phyloP scores from a whole-genome alignment of 2,888 invertebrate genomes.

The Anorthoa munda region DNA sequence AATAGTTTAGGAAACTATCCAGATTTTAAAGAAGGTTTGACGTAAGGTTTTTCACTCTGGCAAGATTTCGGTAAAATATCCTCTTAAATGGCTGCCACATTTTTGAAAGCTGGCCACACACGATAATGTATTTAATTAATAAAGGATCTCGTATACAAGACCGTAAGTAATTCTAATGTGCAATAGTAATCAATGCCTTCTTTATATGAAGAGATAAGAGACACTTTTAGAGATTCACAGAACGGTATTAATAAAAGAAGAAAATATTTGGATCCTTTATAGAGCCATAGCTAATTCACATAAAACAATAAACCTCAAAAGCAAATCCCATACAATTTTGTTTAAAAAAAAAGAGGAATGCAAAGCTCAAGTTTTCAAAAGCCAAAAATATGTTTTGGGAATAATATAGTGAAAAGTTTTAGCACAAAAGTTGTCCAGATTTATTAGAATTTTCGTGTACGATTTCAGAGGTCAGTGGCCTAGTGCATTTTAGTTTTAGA shows the following conservation, averaged over 20 bases:
- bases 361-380: conserved; percentile 46
- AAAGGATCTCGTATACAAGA: no score
- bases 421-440: conserved; percentile 51
- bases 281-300: neutral
- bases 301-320: neutral
- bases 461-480: conserved; percentile 34
- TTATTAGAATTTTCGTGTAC: conserved; percentile 55
- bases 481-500: conserved; percentile 44
- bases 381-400: conserved; percentile 33
- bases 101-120: no score
- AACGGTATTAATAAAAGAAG: neutral
- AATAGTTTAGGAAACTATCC: no score
- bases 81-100: no score
- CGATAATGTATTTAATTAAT: no score
- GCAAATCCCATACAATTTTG: conserved; percentile 25
- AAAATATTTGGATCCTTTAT: neutral
- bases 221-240: no score
- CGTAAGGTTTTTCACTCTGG: no score
- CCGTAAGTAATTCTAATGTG: no score
- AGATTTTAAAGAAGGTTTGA: no score
- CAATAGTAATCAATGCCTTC: no score
- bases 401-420: conserved; percentile 44
- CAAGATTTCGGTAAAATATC: neutral
- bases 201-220: no score
- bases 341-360: conserved; percentile 29